Conservation (phyloP, 1,140 invertebrate genomes). For the Plectrocnemia conspersa region DNA sequence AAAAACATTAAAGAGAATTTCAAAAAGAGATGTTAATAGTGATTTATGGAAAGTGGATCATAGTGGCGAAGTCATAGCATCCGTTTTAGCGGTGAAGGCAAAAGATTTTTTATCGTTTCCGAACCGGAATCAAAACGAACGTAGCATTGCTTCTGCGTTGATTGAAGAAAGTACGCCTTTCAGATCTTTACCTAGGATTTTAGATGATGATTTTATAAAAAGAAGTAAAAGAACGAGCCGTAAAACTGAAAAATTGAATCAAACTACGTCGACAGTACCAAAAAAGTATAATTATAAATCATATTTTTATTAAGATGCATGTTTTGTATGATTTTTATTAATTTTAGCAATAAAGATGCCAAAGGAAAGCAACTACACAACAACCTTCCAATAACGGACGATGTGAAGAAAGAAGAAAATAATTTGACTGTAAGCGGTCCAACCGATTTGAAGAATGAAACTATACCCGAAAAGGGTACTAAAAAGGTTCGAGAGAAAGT, state of each 20-base stretch:
- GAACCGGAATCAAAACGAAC: too few relatives aligned
- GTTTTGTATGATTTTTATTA: constrained; percentile 10
- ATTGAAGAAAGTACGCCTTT: constrained; percentile 31
- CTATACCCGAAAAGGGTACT: constrained; percentile 36
- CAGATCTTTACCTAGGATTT: constrained; percentile 24
- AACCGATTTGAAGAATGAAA: constrained; percentile 18
- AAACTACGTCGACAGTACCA: constrained; percentile 49
- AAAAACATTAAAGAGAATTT: not conserved
- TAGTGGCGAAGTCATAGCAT: too few relatives aligned
- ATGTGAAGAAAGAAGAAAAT: constrained; percentile 3
- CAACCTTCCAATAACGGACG: constrained; percentile 33
- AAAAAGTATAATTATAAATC: constrained; percentile 42
- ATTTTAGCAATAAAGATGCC: constrained; percentile 44
- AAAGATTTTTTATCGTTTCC: not conserved
- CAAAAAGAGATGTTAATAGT: constrained; percentile 11
- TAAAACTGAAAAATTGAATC: constrained; percentile 50
- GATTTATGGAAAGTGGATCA: too few relatives aligned
- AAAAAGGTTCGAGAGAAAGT: constrained; percentile 49
- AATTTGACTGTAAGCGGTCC: not conserved
- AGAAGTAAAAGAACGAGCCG: constrained; percentile 50
- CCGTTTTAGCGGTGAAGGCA: not conserved
- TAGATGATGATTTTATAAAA: constrained; percentile 36
- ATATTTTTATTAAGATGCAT: not conserved
- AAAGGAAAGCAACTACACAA: constrained; percentile 41
- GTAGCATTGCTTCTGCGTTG: not conserved